Base-by-base conservation (phyloP, 2,888 invertebrate species). In the Alcis repandata region DNA sequence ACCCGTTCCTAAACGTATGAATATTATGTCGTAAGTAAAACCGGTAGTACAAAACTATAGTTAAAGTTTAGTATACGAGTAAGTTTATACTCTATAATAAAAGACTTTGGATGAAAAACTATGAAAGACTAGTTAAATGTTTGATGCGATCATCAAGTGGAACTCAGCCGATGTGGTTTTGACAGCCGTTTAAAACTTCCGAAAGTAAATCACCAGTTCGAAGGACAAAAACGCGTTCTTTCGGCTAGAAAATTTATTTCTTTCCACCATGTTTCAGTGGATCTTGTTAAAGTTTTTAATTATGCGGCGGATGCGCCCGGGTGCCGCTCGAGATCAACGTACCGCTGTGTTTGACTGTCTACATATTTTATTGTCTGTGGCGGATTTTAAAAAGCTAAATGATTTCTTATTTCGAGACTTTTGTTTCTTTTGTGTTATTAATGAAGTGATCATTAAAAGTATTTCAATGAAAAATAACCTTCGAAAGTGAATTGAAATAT, bases 281-380 rank as follows among this genome's bases (percentile, higher is more conserved):
- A 80, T 90, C 85, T 88, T 87, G 85, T 84, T 83, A 84, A 89
- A 89, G 83, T 90, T 91, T 72, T 90, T 91, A 91, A 91, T 91
- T 91, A 90, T 90, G 90, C 83, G 85, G 85, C 89, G 88, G 90
- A 90, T 89, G 86, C 82, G 82, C 80, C 76, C 79, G 70, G 81
- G 77, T 79, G 80, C 77, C 80, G 79, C 78, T 85, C 79, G 76
- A 82, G 84, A 87, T 85, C 85, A 86, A 87, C 85, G 84, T 77
- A 74, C 80, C 79, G 80, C 75, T 78, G 77, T 70, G 72, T 76
- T 81, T 79, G 79, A 76, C 76, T 82, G 74, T 79, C 79, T 80
- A 78, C 76, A 56, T 70, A 78, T 83, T 79, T 80, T 75, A 78
- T 78, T 77, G 75, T 76, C 74, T 73, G 72, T 74, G 72, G 75